A percentile compares a stretch with the other conserved stretches of the same genome.
phyloP scores from a whole-genome alignment of 2,888 invertebrate genomes.

The Coenonympha arcania region DNA sequence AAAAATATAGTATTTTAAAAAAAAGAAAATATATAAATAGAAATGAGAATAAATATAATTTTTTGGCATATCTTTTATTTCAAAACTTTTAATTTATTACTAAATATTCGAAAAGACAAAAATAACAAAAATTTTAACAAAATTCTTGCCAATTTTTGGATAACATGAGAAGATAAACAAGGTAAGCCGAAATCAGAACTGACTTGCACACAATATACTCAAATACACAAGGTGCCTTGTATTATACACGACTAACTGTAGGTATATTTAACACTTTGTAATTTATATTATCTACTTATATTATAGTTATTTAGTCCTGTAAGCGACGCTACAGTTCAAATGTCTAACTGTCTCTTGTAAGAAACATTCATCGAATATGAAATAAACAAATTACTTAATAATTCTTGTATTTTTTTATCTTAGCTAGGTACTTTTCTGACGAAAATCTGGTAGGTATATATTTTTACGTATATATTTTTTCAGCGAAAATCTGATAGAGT shows the following conservation, averaged over 20 bases:
- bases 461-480: too few relatives aligned
- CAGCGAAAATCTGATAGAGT: too few relatives aligned
- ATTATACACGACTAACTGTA: slow-evolving; percentile 51
- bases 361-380: slow-evolving; percentile 29
- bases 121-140: background rate
- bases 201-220: slow-evolving; percentile 46
- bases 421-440: too few relatives aligned
- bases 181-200: slow-evolving; percentile 40
- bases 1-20: background rate
- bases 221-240: slow-evolving; percentile 59
- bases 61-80: background rate
- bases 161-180: slow-evolving; percentile 12
- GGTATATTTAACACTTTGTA: slow-evolving; percentile 55
- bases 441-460: too few relatives aligned
- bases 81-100: too few relatives aligned
- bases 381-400: slow-evolving; percentile 24
- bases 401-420: slow-evolving; percentile 25
- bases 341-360: slow-evolving; percentile 47
- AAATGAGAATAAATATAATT: too few relatives aligned
- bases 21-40: background rate
- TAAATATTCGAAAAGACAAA: background rate
- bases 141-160: slow-evolving; percentile 25
- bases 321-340: slow-evolving; percentile 47
- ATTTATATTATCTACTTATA: slow-evolving; percentile 61
- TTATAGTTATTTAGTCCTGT: slow-evolving; percentile 35